Base-by-base conservation (phyloP, 2,113 vertebrate species). In the Piaya cayana region DNA sequence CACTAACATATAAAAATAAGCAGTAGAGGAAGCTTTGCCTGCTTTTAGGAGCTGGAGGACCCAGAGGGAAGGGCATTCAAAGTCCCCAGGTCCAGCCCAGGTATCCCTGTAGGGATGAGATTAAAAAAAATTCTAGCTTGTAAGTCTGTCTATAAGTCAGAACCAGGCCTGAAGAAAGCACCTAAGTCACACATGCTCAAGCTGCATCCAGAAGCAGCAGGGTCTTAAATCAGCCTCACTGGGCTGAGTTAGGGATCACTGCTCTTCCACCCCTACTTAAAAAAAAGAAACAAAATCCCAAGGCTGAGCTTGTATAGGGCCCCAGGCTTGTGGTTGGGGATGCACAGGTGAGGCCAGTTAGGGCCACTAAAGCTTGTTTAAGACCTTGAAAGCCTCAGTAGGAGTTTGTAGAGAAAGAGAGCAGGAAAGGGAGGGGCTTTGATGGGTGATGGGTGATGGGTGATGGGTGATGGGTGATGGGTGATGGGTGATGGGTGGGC, bases 191-290 rank as follows among this genome's bases (percentile, higher is more conserved):
- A 32, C 3, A 17, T 2, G 7, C 47, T 49, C 39, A 9, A 18
- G 49, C 23, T 50, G 23, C 21, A 21, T 50, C 49, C 49, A 50
- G 49, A 50, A 37, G 2, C 14, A 93, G 15, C 2, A 79, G 5
- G 3, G 2, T 5, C 49, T n/a, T 34, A 62, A 12, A 3, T 15
- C 2, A n/a, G 8, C 1, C 30, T 49, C 0, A 1, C 9, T 6
- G 3, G 1, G 0, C 12, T 34, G 1, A 72, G 1, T 8, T 13
- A 39, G 39, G 1, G 2, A 32, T 1, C 1, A 1, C 1, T 2
- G 0, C 0, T 15, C 2, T 11, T 8, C 7, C 2, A 45, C 3
- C 1, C 15, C 4, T 10, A 4, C 1, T 56, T 1, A 36, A 0
- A 5, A 0, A 5, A 5, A 27, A 15, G 2, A 6, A n/a, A 1